Percentiles rank a stretch among this genome's conserved stretches.
Conservation (phyloP, 1,140 invertebrate genomes). For the Muscidifurax raptorellus region DNA sequence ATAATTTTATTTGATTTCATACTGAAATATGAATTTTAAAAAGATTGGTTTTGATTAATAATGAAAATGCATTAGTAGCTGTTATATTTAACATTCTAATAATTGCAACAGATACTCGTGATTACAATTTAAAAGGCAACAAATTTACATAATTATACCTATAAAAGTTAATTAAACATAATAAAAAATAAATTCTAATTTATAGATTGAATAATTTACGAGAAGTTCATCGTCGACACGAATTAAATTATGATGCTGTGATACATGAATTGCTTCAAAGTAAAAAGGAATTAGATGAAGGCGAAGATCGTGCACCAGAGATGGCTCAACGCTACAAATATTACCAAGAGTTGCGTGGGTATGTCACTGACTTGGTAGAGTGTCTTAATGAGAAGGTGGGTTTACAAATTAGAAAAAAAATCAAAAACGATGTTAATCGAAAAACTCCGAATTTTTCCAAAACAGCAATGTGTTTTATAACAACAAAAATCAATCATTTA, state of each 20-base stretch:
- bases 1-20: not conserved
- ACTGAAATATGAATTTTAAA: too few relatives aligned
- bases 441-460: slow-evolving; percentile 32
- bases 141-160: not conserved
- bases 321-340: slow-evolving; percentile 89
- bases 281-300: slow-evolving; percentile 78
- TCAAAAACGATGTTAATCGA: slow-evolving; percentile 54
- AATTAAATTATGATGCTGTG: slow-evolving; percentile 74
- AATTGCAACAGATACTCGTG: too few relatives aligned
- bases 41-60: too few relatives aligned
- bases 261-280: slow-evolving; percentile 79
- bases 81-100: too few relatives aligned
- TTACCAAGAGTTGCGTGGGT: slow-evolving; percentile 96
- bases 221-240: slow-evolving; percentile 79
- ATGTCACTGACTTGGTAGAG: slow-evolving; percentile 97
- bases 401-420: slow-evolving; percentile 65
- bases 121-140: too few relatives aligned
- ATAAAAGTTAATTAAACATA: not conserved
- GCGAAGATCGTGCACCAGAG: slow-evolving; percentile 80
- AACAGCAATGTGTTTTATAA: slow-evolving; percentile 26
- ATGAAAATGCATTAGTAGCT: too few relatives aligned
- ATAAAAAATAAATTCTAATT: slow-evolving; percentile 37
- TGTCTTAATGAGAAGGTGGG: slow-evolving; percentile 94
- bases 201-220: slow-evolving; percentile 78
- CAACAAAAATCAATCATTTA: not conserved